Base-by-base conservation (phyloP, 2,888 invertebrate genomes). In the Drosophila melanosoma region DNA sequence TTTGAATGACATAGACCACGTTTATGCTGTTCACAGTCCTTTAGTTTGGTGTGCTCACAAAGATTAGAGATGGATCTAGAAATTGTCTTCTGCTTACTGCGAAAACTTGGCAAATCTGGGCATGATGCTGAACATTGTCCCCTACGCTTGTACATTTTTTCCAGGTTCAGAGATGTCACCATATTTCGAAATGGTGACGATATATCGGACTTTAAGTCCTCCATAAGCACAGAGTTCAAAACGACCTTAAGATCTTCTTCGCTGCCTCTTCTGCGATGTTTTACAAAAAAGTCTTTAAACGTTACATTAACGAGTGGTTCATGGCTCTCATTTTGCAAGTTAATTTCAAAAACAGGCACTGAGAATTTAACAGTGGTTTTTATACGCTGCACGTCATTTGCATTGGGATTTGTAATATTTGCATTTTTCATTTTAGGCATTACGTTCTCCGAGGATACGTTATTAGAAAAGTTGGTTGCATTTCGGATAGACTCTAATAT, bases 171-270 rank as follows among this genome's bases (percentile, higher is more conserved):
- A 0, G 91, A 91, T 74, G 96, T 95, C 92, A 98, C 97, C 95
- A 98, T 96, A 91, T 96, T 95, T 40, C 98, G 95, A 93, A 97
- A 97, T 83, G 96, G 96, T 0, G 97, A 97, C 51, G 96, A 96
- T 26, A 95, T 94, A 2, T 96, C 95, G 89, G 96, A 96, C 10
- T 97, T 95, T 5, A 98, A 94, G 93, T 99, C 98, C 92, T 98
- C 98, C 96, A 99, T 97, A 5, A 97, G 94, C 29, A 99, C 95
- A 0, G 98, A 97, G 79, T 97, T 95, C 10, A 99, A 94, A 0
- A 97, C 96, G 17, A 97, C 96, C 94, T 96, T 96, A 61, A 97
- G 94, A 79, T 95, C 95, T 5, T 96, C 97, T 91, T 96, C 96
- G 83, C 95, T 95, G 29, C 94, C 94, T 76, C 95, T 95, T 79